Base-by-base conservation (phyloP, 2,113 vertebrate genomes). In the Bambusicola thoracicus region DNA sequence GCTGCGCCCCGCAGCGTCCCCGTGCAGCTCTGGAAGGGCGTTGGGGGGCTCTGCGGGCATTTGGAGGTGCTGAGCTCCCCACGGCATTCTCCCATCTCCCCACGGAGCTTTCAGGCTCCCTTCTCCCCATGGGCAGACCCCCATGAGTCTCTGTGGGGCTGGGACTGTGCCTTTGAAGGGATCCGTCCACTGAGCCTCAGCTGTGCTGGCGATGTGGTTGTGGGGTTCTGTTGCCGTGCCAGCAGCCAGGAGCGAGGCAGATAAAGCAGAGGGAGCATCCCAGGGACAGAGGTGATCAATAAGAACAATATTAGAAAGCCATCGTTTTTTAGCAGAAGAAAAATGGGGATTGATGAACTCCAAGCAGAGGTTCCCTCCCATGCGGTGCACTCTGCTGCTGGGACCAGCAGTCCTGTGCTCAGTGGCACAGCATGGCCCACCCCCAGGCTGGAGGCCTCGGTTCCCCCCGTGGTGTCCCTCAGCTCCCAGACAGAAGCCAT, bases 221-320 rank as follows among this genome's bases (percentile, higher is more conserved):
- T 1, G 2, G 77, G 25, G 29, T 67, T 65, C 8, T n/a, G 38
- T 40, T 49, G 75, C 75, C 80, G 17, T 56, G 82, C 56, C 11
- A 40, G 2, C 15, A 32, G 25, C 55, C 43, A 19, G 15, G 51
- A 75, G 82, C 51, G 17, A 85, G 12, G 2, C 21, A 3, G 32
- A 16, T 36, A 46, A 69, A 75, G 38, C 56, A 68, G 27, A 46
- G 66, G 17, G 20, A 0, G 0, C 11, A 13, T 63, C 36, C 44
- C 30, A 30, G 74, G n/a, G 36, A 18, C 53, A 0, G 0, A 63
- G 38, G 13, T 14, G 25, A 34, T 24, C 4, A 67, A 66, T 30
- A 16, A 11, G 21, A 34, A 27, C 34, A 32, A 18, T 10, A 38
- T 17, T 2, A 10, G 38, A 38, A 44, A 38, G 27, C 27, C 46